Evolutionary conservation across 2,888 invertebrate species (phyloP).

Genomic region (Eudemis profundana): DNA sequence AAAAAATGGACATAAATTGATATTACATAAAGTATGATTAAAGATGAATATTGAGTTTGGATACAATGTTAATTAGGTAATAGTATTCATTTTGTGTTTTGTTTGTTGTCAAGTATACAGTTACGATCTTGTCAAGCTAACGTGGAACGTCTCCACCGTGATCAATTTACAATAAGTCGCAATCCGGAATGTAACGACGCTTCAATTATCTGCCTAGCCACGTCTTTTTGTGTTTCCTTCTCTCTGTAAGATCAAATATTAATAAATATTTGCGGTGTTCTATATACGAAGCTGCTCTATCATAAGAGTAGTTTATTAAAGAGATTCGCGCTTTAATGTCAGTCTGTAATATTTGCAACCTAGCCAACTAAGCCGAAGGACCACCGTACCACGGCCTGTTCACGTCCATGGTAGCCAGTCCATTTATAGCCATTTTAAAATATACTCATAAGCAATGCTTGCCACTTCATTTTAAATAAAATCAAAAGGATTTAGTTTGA

Average conservation of each 20-base stretch:
- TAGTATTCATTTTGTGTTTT: slow-evolving; percentile 30
- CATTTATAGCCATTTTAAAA: no score
- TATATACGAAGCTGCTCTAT: no score
- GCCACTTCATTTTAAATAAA: no score
- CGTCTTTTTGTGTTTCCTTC: not conserved
- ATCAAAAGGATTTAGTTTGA: no score
- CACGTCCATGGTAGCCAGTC: no score
- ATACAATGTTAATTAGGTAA: slow-evolving; percentile 21
- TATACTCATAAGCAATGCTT: no score
- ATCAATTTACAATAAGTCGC: not conserved
- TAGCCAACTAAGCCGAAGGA: no score
- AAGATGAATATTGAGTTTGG: slow-evolving; percentile 26
- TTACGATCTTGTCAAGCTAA: slow-evolving; percentile 10
- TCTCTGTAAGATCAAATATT: not conserved
- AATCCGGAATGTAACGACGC: slow-evolving; percentile 1
- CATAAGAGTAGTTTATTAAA: not conserved
- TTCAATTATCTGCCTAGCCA: not conserved
- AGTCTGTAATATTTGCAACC: no score
- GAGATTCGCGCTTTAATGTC: no score
- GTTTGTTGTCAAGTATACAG: slow-evolving; percentile 18
- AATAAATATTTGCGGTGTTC: not conserved
- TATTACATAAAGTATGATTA: slow-evolving; percentile 17
- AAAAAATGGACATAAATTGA: slow-evolving; percentile 17
- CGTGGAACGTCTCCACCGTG: not conserved
- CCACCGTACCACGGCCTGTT: no score